A percentile compares a stretch with the other conserved stretches of the same genome.
Evolutionary conservation across 2,888 invertebrate genomes (phyloP).

Genomic region (Panzeria rudis): DNA sequence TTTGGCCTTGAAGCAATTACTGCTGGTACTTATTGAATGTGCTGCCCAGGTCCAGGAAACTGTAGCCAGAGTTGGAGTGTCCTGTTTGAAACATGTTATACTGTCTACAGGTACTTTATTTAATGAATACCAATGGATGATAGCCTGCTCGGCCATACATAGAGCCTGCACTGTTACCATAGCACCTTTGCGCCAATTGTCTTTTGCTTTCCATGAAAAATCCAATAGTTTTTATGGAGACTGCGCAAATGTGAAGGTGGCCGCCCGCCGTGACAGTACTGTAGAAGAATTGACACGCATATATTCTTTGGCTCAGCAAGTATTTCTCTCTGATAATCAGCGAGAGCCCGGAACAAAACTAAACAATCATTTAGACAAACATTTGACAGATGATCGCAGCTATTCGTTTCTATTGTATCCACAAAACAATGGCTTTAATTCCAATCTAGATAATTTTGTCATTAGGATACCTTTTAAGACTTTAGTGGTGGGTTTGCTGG

Average conservation of each 20-base stretch:
- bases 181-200: constrained; percentile 93
- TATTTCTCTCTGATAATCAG: constrained; percentile 87
- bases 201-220: constrained; percentile 94
- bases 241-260: constrained; percentile 95
- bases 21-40: constrained; percentile 94
- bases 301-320: constrained; percentile 95
- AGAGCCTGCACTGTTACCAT: constrained; percentile 94
- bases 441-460: constrained; percentile 91
- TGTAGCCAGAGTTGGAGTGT: constrained; percentile 95
- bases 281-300: constrained; percentile 92
- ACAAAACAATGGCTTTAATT: constrained; percentile 88
- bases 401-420: constrained; percentile 95
- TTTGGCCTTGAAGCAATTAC: constrained; percentile 92
- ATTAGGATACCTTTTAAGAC: constrained; percentile 94
- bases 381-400: constrained; percentile 91
- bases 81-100: constrained; percentile 94
- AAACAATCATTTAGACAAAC: constrained; percentile 80
- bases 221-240: constrained; percentile 98
- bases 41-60: constrained; percentile 95
- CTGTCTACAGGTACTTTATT: constrained; percentile 92
- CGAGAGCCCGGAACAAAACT: constrained; percentile 78
- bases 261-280: constrained; percentile 94
- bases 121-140: constrained; percentile 93
- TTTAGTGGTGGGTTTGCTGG: constrained; percentile 93
- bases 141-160: constrained; percentile 91